Percentiles rank a stretch among this genome's conserved stretches.
phyloP scores from a whole-genome alignment of 2,888 invertebrate species.

The Ennomos erosarius region DNA sequence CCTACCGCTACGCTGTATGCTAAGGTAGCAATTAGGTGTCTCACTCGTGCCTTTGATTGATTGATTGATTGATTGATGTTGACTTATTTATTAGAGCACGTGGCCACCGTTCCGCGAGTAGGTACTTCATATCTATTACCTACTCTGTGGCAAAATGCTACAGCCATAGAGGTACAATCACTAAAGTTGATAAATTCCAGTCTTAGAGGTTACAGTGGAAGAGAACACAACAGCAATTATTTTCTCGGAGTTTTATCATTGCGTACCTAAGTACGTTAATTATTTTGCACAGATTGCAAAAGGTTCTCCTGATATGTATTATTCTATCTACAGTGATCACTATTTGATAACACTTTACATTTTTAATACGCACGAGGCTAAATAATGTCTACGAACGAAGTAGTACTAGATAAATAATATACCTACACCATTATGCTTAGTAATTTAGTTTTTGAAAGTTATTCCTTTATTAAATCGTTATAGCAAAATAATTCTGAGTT shows the following conservation, averaged over 20 bases:
- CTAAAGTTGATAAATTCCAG: no score
- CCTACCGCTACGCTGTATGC: no score
- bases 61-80: no score
- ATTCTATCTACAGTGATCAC: conserved; percentile 49
- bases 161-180: no score
- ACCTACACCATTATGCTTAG: conserved; percentile 4
- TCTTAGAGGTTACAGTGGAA: neutral
- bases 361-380: conserved; percentile 24
- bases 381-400: conserved; percentile 19
- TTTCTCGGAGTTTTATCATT: neutral
- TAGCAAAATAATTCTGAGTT: conserved; percentile 13
- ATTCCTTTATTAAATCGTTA: conserved; percentile 1
- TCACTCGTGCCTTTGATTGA: no score
- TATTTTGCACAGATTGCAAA: conserved; percentile 19
- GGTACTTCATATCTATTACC: no score
- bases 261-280: no score
- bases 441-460: neutral
- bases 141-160: no score
- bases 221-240: neutral
- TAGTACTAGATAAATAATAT: conserved; percentile 4
- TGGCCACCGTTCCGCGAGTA: no score
- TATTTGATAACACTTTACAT: conserved; percentile 27
- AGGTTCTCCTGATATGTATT: conserved; percentile 47
- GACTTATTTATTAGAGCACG: no score
- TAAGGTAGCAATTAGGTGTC: no score